Conservation (phyloP, 2,797 vertebrate genomes). For the Pantherophis alleghaniensis region DNA sequence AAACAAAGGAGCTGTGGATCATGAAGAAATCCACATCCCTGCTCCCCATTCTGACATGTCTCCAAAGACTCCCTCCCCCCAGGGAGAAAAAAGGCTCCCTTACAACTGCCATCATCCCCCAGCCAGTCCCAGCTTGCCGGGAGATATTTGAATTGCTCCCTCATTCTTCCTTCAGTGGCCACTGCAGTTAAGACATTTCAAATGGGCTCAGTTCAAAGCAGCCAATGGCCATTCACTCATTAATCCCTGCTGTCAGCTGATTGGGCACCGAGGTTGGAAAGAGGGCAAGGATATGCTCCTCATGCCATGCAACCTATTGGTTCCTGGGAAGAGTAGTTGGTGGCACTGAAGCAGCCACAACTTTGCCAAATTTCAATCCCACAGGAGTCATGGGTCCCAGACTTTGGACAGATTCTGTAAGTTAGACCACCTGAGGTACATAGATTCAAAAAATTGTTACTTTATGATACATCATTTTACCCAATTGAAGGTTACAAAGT, state of each 20-base stretch:
- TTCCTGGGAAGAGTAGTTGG: not conserved
- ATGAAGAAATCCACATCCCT: not conserved
- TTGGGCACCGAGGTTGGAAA: not conserved
- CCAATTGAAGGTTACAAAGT: not conserved
- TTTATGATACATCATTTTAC: no score
- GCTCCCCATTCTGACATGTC: not conserved
- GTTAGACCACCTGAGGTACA: not conserved
- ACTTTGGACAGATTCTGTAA: not conserved
- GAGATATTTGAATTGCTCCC: not conserved
- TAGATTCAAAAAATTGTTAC: not conserved
- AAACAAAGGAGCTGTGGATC: not conserved
- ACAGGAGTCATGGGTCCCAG: not conserved
- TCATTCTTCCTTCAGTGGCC: not conserved
- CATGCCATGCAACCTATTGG: not conserved
- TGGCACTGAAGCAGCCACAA: not conserved
- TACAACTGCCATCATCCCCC: not conserved
- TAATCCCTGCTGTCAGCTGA: not conserved
- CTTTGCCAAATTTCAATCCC: not conserved
- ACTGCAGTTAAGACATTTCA: not conserved
- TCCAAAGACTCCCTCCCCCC: not conserved
- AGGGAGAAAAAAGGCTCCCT: not conserved
- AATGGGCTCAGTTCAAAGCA: not conserved
- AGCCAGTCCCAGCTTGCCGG: not conserved
- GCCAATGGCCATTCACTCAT: not conserved
- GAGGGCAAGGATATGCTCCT: not conserved